These are phyloP conservation scores for Actinemys pallida DNA, from an alignment of 2,113 vertebrate genomes.

Conservation along the genomic window DNA sequence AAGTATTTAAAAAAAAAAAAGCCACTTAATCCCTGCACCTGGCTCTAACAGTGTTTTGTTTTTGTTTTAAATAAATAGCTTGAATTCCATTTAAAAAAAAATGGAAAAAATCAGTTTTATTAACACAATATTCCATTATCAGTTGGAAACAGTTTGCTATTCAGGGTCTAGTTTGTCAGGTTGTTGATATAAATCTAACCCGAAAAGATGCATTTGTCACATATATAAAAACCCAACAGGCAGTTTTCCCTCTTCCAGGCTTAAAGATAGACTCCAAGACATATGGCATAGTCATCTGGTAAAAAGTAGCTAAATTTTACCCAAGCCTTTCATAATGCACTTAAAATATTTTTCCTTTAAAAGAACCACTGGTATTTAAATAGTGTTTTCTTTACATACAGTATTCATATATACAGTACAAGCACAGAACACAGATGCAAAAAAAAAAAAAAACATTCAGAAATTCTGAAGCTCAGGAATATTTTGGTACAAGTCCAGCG, in stretches of 20 bases:
- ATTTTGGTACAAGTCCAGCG: slow-evolving; percentile 92
- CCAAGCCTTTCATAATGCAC: slow-evolving; percentile 47
- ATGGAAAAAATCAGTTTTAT: background rate
- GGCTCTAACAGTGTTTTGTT: background rate
- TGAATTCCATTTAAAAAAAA: slow-evolving; percentile 28
- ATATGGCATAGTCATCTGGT: background rate
- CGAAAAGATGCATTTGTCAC: background rate
- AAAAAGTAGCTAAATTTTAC: slow-evolving; percentile 1
- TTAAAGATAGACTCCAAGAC: slow-evolving; percentile 4
- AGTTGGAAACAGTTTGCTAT: background rate
- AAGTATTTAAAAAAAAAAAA: background rate
- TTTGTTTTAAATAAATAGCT: background rate
- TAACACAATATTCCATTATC: background rate
- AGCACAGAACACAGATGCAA: background rate
- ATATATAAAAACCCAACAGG: slow-evolving; percentile 4
- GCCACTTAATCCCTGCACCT: background rate
- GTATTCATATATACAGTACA: slow-evolving; percentile 47
- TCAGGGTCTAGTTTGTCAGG: background rate
- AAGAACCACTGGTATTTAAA: slow-evolving; percentile 53
- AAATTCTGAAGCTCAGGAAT: slow-evolving; percentile 94
- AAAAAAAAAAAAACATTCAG: slow-evolving; percentile 69
- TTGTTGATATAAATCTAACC: background rate
- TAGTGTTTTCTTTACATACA: slow-evolving; percentile 54
- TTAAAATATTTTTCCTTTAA: slow-evolving; percentile 27
- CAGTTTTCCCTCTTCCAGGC: slow-evolving; percentile 4